phyloP scores from a whole-genome alignment of 1,140 invertebrate species.

The Anoplolepis gracilipes region DNA sequence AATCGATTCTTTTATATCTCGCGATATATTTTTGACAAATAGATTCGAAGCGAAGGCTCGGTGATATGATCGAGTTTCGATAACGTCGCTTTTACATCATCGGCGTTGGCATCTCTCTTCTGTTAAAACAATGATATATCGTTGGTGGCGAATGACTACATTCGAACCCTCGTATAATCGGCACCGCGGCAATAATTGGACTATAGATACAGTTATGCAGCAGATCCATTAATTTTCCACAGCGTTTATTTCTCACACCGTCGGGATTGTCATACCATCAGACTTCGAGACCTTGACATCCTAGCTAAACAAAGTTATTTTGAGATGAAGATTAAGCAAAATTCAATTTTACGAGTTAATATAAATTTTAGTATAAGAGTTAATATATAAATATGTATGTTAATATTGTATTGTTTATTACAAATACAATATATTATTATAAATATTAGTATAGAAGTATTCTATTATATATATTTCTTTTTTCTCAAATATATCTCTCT shows the following conservation, averaged over 20 bases:
- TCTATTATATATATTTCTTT: neutral
- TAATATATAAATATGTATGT: slow-evolving; percentile 17
- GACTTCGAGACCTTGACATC: slow-evolving; percentile 9
- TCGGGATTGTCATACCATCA: slow-evolving; percentile 19
- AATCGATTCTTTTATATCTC: neutral
- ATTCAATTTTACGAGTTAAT: neutral
- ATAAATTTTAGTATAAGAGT: neutral
- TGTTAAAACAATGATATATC: slow-evolving; percentile 11
- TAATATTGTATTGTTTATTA: neutral
- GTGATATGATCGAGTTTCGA: neutral
- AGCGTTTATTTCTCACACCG: slow-evolving; percentile 42
- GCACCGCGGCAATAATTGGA: slow-evolving; percentile 22
- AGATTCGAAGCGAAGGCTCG: neutral
- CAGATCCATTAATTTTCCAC: slow-evolving; percentile 41
- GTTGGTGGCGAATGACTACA: neutral
- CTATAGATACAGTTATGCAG: slow-evolving; percentile 24
- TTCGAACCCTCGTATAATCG: slow-evolving; percentile 43
- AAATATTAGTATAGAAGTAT: neutral
- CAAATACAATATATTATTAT: neutral
- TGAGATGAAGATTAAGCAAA: neutral
- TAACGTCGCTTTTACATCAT: neutral
- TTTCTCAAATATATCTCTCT: too few relatives aligned
- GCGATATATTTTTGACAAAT: neutral
- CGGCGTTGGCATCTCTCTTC: neutral
- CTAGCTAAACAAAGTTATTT: slow-evolving; percentile 13